Evolutionary conservation across 1,140 invertebrate genomes (phyloP), one percentile per base, ranked within the genome.

Genomic region (Diorhabda carinulata): DNA sequence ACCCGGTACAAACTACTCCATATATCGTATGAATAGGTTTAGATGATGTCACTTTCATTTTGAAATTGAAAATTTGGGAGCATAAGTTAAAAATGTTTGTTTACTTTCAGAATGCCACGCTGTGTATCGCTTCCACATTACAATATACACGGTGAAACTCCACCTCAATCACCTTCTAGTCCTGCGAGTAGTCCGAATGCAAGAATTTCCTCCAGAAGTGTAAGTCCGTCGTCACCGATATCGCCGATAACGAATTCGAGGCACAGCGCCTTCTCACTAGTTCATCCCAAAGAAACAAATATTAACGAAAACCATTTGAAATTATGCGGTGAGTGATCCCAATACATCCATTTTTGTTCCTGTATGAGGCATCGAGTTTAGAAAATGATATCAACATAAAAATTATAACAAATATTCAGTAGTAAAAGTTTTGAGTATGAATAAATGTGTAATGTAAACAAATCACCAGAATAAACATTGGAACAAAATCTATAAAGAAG

Each of bases 211-310:
- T 80, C 78, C 8, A 71, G 79, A 59, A 80, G 78, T 72, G 66
- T 71, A 10, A 80, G 79, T 72, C 79, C 81, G 3, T 76, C 75
- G 10, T 81, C 81, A 6, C 80, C 81, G 3, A 64, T 67, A 41
- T 76, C 78, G 45, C 72, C 72, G 5, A 52, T 66, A 25, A 70
- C 72, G 41, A 69, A 64, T 44, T 78, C 73, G 56, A 66, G 79
- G 47, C 77, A 81, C n/a, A 79, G 80, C 58, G 80, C 80, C 2
- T 81, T 82, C 62, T 80, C 80, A 44, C 71, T 82, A 70, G 80
- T 82, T 52, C 80, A 77, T 57, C 76, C 77, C 10, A 79, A 79
- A 63, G 79, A 82, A 44, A 74, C 79, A 25, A 74, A 81, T 52
- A 74, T 66, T n/a, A 67, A 75, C 8, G 80, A 68, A 25, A 64